A percentile compares a stretch with the other conserved stretches of the same genome.
Evolutionary conservation across 2,113 vertebrate genomes (phyloP).

Genomic region (Trachemys scripta): DNA sequence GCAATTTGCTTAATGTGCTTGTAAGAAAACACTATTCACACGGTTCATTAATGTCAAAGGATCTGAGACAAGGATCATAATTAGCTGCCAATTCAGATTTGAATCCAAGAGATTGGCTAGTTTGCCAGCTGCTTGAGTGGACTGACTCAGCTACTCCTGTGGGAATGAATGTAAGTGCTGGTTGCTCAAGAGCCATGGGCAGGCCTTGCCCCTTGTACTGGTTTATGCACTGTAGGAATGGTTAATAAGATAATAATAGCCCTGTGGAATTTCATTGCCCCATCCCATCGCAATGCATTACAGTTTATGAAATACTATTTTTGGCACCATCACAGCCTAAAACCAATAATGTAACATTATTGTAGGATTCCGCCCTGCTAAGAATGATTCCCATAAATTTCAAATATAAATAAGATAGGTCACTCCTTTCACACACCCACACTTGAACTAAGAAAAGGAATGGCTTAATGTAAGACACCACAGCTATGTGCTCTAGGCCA

Average conservation of each 20-base stretch:
- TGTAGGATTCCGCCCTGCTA: not conserved
- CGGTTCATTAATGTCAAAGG: not conserved
- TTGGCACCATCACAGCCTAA: not conserved
- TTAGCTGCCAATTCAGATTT: not conserved
- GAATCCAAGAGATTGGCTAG: accelerated
- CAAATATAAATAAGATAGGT: conserved; percentile 2
- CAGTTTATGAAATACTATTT: conserved; percentile 42
- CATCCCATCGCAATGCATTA: accelerated
- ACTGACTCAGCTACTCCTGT: not conserved
- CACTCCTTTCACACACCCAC: conserved; percentile 42
- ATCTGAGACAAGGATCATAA: not conserved
- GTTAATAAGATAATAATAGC: conserved; percentile 27
- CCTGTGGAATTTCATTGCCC: not conserved
- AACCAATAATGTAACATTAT: not conserved
- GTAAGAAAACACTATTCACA: not conserved
- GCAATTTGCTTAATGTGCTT: not conserved
- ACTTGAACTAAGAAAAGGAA: not conserved
- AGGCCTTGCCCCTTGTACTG: accelerated
- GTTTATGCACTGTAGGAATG: conserved; percentile 16
- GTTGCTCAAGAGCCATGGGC: not conserved
- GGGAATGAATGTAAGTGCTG: not conserved
- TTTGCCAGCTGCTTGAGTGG: accelerated
- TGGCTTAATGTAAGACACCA: conserved; percentile 8
- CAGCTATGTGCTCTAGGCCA: not conserved
- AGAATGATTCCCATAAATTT: conserved; percentile 35